phyloP scores from a whole-genome alignment of 2,888 invertebrate genomes.

The Xestobium rufovillosum region DNA sequence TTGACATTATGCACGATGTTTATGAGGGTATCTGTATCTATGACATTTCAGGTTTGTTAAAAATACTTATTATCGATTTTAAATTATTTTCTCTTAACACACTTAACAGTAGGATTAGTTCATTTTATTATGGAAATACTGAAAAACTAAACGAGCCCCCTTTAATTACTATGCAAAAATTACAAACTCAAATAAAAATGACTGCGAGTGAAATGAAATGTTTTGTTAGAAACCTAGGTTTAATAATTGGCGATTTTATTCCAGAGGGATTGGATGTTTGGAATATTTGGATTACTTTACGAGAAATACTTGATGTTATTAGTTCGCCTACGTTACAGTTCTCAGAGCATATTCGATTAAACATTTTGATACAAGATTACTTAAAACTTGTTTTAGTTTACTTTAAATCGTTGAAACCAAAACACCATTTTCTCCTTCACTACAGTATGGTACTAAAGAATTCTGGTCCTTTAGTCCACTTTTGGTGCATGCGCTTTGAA shows the following conservation, averaged over 20 bases:
- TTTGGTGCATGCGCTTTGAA: background rate
- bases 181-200: background rate
- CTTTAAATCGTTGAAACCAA: conserved; percentile 1
- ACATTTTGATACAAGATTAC: background rate
- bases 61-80: conserved; percentile 2
- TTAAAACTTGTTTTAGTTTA: background rate
- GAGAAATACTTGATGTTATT: conserved; percentile 1
- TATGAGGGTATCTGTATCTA: conserved; percentile 1
- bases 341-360: background rate
- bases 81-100: background rate
- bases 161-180: background rate
- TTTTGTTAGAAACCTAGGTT: background rate
- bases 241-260: background rate
- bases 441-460: background rate
- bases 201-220: background rate
- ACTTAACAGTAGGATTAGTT: background rate
- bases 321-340: background rate
- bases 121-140: background rate
- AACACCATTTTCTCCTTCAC: background rate
- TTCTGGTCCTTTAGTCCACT: background rate
- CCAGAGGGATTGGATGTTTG: background rate
- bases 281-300: background rate
- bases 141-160: conserved; percentile 1
- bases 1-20: conserved; percentile 1
- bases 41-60: background rate